Conservation (phyloP, 2,888 invertebrate genomes). For the Druceiella hillmani region DNA sequence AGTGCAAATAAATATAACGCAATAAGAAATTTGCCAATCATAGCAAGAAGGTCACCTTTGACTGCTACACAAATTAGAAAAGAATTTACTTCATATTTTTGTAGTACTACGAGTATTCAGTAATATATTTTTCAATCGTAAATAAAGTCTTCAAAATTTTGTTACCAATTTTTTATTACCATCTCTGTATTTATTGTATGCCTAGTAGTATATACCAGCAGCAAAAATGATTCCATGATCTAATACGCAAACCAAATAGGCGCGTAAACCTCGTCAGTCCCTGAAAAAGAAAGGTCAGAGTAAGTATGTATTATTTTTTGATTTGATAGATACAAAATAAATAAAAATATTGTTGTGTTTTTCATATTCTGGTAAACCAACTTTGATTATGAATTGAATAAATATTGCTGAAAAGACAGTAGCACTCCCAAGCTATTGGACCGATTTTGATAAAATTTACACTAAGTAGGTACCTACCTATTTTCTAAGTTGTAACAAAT, state of each 20-base stretch:
- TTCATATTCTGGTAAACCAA: too few relatives aligned
- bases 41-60: slow-evolving; percentile 19
- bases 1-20: slow-evolving; percentile 17
- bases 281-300: slow-evolving; percentile 15
- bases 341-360: too few relatives aligned
- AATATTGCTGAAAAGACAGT: slow-evolving; percentile 8
- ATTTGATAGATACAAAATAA: too few relatives aligned
- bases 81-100: slow-evolving; percentile 25
- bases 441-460: slow-evolving; percentile 18
- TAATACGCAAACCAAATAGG: slow-evolving; percentile 21
- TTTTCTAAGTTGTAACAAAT: slow-evolving; percentile 19
- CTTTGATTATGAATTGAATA: too few relatives aligned
- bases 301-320: too few relatives aligned
- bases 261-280: slow-evolving; percentile 18
- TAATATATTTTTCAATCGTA: slow-evolving; percentile 4
- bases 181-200: slow-evolving; percentile 17
- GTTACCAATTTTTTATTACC: too few relatives aligned
- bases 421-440: slow-evolving; percentile 2
- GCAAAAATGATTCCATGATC: slow-evolving; percentile 22
- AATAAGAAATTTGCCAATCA: slow-evolving; percentile 16
- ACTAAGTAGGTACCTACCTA: too few relatives aligned
- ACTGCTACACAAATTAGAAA: slow-evolving; percentile 21
- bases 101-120: slow-evolving; percentile 10
- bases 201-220: slow-evolving; percentile 16
- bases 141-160: neutral